Base-by-base conservation (phyloP, 2,888 invertebrate species). In the Thera obeliscata region DNA sequence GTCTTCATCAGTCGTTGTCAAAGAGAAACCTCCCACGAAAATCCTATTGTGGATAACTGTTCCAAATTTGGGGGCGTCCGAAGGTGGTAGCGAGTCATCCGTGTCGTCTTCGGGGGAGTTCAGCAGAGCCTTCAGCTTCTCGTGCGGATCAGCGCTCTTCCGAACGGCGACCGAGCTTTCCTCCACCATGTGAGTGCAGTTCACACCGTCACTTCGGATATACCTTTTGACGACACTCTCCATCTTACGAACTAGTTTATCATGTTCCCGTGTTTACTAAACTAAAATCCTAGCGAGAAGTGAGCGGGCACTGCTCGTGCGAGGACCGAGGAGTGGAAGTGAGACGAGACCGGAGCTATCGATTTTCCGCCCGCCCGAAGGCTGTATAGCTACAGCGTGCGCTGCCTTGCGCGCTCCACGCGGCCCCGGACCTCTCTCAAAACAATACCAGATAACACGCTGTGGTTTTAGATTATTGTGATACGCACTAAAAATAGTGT, bases 11-110 rank as follows among this genome's bases (percentile, higher is more conserved):
- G 98, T 98, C 56, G 98, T 98, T 82, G 97, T 98, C 80, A 98
- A 95, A 66, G 98, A 97, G 82, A 99, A 98, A 36, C 99, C 99
- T 67, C 99, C 99, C 61, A 99, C 99, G 90, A 99, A 99, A 82
- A 99, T 97, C 80, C 99, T 94, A 89, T 98, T 98, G 69, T 98
- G 98, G 80, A 99, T 98, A 71, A 98, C 94, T 46, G 98, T 98
- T 74, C 96, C 98, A 77, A 95, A 95, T 83, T 95, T 95, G 1
- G 90, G 95, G 74, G 89, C 95, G 82, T 90, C 92, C 1, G 91
- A 87, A 0, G 93, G 91, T 3, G 91, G 92, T 1, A 91, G 83
- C 11, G 87, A 85, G 65, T 94, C 94, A 61, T 94, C 93, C 0
- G 88, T 88, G 36, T 91, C 93, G 6, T 91, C 91, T 4, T 93